Base-by-base conservation (phyloP, 2,888 invertebrate species). In the Aphidius colemani region DNA sequence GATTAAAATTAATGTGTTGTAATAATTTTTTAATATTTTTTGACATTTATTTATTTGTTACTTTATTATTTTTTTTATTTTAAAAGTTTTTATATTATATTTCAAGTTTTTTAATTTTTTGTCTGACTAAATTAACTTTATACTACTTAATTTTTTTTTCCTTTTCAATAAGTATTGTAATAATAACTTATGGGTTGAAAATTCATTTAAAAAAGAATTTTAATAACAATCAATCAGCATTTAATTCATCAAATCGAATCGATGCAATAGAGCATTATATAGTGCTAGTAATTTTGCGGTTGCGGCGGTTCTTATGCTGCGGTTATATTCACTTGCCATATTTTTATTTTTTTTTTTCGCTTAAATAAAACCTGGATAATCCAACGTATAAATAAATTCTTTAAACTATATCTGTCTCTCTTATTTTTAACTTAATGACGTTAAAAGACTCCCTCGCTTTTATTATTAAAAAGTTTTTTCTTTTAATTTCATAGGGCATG, bases 291-390 rank as follows among this genome's bases (percentile, higher is more conserved):
- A 77, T 78, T 78, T 78, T 76, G 78, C 77, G 78, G 76, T 77
- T 75, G 71, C 74, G 78, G 78, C 78, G 79, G 78, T 77, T 70
- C 76, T 75, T 79, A 78, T 78, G 75, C 75, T 78, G 79, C 77
- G 79, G 79, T 79, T 78, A 74, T 66, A 59, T 67, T 70, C 66
- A 68, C 71, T 53, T 68, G 67, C 68, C 67, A 70, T 72, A 68
- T 72, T 73, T 72, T 71, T 58, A 71, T 71, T 67, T 68, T 59
- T 39, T 45, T 39, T 46, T 49, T 7, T 39, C 63, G 41, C 43
- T 56, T 30, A 56, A 40, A 53, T 60, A 64, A 55, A 59, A 63
- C 48, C 57, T 62, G 66, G 59, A 56, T 30, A 30, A 30, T 30
- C 30, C 30, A 30, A 30, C 2, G 30, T 30, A 30, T 30, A 30